Conservation (phyloP, 2,888 invertebrate genomes). For the Pardosa pseudoannulata region DNA sequence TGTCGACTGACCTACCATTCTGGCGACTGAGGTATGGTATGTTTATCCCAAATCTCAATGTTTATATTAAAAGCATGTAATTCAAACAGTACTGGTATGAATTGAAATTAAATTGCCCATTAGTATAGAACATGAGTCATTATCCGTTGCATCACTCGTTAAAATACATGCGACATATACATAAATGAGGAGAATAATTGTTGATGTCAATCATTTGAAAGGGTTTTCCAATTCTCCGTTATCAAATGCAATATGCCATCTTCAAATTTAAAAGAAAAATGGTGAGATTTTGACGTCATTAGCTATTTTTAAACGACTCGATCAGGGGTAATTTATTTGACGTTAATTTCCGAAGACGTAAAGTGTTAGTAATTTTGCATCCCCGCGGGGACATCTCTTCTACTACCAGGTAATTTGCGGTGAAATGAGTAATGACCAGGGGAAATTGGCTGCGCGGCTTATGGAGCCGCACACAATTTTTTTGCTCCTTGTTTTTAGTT, state of each 20-base stretch:
- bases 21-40: too few species aligned
- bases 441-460: conserved; percentile 8
- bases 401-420: conserved; percentile 6
- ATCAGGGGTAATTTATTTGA: conserved; percentile 24
- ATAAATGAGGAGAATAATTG: too few species aligned
- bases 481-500: not conserved
- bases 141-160: too few species aligned
- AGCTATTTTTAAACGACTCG: conserved; percentile 6
- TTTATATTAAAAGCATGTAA: too few species aligned
- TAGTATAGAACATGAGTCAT: too few species aligned
- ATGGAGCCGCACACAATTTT: not conserved
- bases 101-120: too few species aligned
- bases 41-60: too few species aligned
- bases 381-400: not conserved
- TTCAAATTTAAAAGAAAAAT: not conserved
- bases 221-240: too few species aligned
- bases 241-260: not conserved
- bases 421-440: conserved; percentile 13
- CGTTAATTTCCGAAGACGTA: conserved; percentile 32
- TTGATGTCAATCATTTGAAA: too few species aligned
- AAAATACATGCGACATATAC: too few species aligned
- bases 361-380: conserved; percentile 26
- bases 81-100: too few species aligned
- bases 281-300: conserved; percentile 9
- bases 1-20: too few species aligned